These are phyloP conservation scores for Tautogolabrus adspersus DNA, from an alignment of 2,113 vertebrate genomes.

Conservation along the genomic window DNA sequence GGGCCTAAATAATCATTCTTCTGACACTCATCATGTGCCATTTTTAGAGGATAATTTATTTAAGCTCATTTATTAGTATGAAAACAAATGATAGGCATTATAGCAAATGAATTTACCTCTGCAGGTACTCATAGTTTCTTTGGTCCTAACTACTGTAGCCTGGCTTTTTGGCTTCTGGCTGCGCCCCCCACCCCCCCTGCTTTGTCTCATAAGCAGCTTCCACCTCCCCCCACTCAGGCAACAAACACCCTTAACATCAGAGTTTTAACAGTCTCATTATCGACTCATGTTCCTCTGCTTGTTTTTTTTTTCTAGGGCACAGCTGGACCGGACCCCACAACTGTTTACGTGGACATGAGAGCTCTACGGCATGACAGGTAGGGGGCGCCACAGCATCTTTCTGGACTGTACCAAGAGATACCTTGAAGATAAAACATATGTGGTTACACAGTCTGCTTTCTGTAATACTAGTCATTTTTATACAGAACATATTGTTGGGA, in stretches of 20 bases:
- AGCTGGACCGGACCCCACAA: slow-evolving; percentile 96
- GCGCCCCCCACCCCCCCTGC: slow-evolving; percentile 48
- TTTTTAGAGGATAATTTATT: no score
- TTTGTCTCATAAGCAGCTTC: slow-evolving; percentile 64
- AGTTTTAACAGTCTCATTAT: not conserved
- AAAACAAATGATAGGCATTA: slow-evolving; percentile 2
- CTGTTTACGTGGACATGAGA: slow-evolving; percentile 96
- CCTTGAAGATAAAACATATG: no score
- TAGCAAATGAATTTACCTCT: slow-evolving; percentile 10
- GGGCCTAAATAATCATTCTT: not conserved
- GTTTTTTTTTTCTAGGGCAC: slow-evolving; percentile 87
- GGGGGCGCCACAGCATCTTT: not conserved
- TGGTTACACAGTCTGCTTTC: no score
- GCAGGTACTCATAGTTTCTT: slow-evolving; percentile 16
- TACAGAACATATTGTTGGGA: no score
- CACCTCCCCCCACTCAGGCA: slow-evolving; percentile 42
- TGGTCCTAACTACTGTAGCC: slow-evolving; percentile 50
- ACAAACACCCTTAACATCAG: slow-evolving; percentile 5
- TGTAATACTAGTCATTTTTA: no score
- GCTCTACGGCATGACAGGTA: slow-evolving; percentile 95
- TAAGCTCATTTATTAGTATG: not conserved
- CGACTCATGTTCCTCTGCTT: slow-evolving; percentile 24
- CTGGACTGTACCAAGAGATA: not conserved
- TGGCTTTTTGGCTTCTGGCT: slow-evolving; percentile 77
- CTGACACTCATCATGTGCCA: no score